phyloP scores from a whole-genome alignment of 2,888 invertebrate species.

The Agonopterix arenella region DNA sequence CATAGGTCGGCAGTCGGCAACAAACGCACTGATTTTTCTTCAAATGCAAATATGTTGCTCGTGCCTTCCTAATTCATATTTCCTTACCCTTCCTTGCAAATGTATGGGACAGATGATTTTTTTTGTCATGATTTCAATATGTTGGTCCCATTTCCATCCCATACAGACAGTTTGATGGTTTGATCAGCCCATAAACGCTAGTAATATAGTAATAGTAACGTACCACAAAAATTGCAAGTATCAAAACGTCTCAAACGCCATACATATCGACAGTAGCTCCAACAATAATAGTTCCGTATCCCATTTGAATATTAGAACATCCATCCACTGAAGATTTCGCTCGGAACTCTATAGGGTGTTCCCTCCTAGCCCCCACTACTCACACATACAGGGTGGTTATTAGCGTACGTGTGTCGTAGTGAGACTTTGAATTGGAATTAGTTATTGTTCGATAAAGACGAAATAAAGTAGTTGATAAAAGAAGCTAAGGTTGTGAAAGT shows the following conservation, averaged over 20 bases:
- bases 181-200: too few species aligned
- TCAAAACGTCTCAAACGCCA: constrained; percentile 35
- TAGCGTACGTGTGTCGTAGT: constrained; percentile 21
- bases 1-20: too few species aligned
- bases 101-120: too few species aligned
- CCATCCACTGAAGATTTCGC: constrained; percentile 72
- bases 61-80: too few species aligned
- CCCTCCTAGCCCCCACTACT: constrained; percentile 15
- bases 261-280: constrained; percentile 73
- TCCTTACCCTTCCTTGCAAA: too few species aligned
- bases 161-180: too few species aligned
- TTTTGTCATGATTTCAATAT: too few species aligned
- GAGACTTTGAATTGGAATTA: constrained; percentile 2
- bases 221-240: constrained; percentile 19
- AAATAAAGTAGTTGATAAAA: background rate
- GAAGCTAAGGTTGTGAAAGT: background rate
- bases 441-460: too few species aligned
- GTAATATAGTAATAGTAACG: too few species aligned
- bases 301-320: constrained; percentile 78
- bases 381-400: constrained; percentile 27
- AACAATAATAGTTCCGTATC: constrained; percentile 77
- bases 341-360: constrained; percentile 27
- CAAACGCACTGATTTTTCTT: too few species aligned
- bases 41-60: too few species aligned
- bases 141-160: too few species aligned